Conservation (phyloP, 2,797 vertebrate species). For the Malacoraja senta region DNA sequence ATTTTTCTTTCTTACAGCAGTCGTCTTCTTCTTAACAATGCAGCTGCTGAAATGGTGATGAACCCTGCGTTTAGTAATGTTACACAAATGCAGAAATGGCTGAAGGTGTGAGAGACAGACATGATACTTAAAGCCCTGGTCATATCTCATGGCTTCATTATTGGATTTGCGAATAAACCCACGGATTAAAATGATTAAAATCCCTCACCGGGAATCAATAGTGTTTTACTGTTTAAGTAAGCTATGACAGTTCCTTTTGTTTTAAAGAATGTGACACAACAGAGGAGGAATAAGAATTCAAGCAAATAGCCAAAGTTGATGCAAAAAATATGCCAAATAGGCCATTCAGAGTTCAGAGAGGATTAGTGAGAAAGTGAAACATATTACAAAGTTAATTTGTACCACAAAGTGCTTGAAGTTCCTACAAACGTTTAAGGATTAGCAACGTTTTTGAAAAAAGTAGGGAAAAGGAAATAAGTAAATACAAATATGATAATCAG, state of each 20-base stretch:
- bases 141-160: not conserved
- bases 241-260: slow-evolving; percentile 2
- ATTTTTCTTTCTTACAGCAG: not conserved
- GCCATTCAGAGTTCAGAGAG: not conserved
- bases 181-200: slow-evolving; percentile 38
- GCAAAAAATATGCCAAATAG: not conserved
- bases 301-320: not conserved
- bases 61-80: not conserved
- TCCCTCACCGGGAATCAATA: not conserved
- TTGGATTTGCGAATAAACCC: slow-evolving; percentile 19
- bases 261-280: slow-evolving; percentile 13
- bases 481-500: not conserved
- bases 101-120: not conserved
- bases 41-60: not conserved
- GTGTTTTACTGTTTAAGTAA: slow-evolving; percentile 5
- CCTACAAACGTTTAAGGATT: not conserved
- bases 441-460: not conserved
- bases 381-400: not conserved
- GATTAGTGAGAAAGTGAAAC: slow-evolving; percentile 23
- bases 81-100: not conserved
- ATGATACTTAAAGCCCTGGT: not conserved
- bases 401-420: not conserved
- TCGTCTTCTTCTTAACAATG: not conserved
- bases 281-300: slow-evolving; percentile 23
- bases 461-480: not conserved